Evolutionary conservation across 2,113 vertebrate species (phyloP), one percentile per base, ranked within the genome.

Genomic region (Sebastes fasciatus): DNA sequence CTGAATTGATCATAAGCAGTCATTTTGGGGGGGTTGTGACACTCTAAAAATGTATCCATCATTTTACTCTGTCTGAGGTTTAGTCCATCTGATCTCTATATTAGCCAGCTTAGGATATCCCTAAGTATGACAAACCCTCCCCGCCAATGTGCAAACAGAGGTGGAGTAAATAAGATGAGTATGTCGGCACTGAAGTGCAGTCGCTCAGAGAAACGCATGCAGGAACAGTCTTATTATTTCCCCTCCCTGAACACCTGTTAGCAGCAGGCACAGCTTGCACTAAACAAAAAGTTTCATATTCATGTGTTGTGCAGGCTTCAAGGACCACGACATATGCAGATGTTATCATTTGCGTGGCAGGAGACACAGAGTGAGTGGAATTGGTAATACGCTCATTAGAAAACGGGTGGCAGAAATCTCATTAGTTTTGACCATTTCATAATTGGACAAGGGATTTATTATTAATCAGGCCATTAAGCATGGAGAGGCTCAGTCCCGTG

Each of bases 361-460:
- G 34, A 72, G 66, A 82, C 74, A 55, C 64, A 45, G 74, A 78
- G 54, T 66, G 70, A 79, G 76, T 26, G 42, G 82, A 91, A 89
- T 83, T 67, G 74, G 19, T 87, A 92, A 94, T 86, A 16, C 2
- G 19, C 83, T 92, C 86, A 92, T 93, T 93, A 89, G 80, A 84
- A 89, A 86, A 84, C 26, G 6, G 62, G 77, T 79, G 84, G 86
- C 82, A 79, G 72, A 82, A 85, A 89, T 87, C 92, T 93, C 88
- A 86, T 94, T 92, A 91, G 80, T 74, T 82, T 77, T 79, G 84
- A 82, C 77, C 74, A 86, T 86, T 86, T 89, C 77, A 86, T 93
- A 94, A 93, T 92, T 92, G 87, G 85, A 78, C 78, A 54, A 79
- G 88, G 80, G 75, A 91, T 90, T 88, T 89, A 92, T 93, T 91